Evolutionary conservation across 2,888 invertebrate genomes (phyloP).

Genomic region (Octonoba sinensis): DNA sequence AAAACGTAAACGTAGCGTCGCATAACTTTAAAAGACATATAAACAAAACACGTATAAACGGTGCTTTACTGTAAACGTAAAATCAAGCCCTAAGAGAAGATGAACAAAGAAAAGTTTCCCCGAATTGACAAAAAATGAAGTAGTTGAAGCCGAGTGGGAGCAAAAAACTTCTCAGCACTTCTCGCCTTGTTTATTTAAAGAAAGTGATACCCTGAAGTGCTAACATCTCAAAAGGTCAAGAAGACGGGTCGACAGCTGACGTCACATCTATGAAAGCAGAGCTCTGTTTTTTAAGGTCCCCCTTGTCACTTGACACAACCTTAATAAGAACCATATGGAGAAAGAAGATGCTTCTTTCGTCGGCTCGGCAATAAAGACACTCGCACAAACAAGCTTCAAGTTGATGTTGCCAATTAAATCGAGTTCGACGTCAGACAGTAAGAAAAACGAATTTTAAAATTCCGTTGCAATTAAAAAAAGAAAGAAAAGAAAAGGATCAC

Average conservation of each 20-base stretch:
- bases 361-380: no score
- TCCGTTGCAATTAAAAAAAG: neutral
- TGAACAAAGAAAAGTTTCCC: neutral
- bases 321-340: conserved; percentile 22
- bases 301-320: conserved; percentile 8
- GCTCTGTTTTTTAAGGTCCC: neutral
- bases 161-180: conserved; percentile 22
- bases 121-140: neutral
- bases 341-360: no score
- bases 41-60: no score
- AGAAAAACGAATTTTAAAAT: neutral
- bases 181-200: conserved; percentile 44
- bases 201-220: conserved; percentile 49
- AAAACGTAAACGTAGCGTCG: no score
- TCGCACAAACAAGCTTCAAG: no score
- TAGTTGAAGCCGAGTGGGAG: neutral
- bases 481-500: neutral
- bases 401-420: neutral
- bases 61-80: no score
- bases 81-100: no score
- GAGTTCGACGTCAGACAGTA: no score
- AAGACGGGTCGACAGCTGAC: conserved; percentile 15
- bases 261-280: conserved; percentile 6
- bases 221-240: conserved; percentile 46
- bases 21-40: no score